These are phyloP conservation scores for Halcyon badia DNA, from an alignment of 2,797 vertebrate genomes.

Conservation along the genomic window DNA sequence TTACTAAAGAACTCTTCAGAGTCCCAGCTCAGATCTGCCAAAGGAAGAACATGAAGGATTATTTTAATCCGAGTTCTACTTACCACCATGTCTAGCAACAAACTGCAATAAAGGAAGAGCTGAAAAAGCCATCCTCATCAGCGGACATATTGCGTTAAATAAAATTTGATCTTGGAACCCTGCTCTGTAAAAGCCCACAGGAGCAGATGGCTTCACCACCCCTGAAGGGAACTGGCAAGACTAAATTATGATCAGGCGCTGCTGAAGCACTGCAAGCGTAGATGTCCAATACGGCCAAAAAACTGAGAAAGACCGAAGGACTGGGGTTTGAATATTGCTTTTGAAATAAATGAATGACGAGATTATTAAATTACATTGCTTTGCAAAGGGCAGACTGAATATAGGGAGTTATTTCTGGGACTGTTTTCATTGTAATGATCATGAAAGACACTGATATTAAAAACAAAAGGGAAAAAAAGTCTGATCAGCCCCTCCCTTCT, in stretches of 20 bases:
- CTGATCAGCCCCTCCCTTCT: not conserved
- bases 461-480: not conserved
- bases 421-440: not conserved
- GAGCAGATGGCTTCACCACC: constrained; percentile 62
- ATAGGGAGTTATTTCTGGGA: not conserved
- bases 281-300: not conserved
- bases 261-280: not conserved
- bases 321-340: not conserved
- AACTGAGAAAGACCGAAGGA: not conserved
- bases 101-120: constrained; percentile 35
- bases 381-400: not conserved
- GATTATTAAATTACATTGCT: not conserved
- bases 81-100: constrained; percentile 35
- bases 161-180: constrained; percentile 59
- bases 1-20: not conserved
- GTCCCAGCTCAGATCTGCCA: not conserved
- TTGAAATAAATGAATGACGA: not conserved
- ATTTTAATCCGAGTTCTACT: constrained; percentile 58
- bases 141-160: constrained; percentile 50
- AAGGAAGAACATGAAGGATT: constrained; percentile 27
- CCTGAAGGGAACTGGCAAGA: constrained; percentile 63
- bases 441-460: not conserved
- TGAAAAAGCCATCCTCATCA: constrained; percentile 55
- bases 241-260: not conserved
- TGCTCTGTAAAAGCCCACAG: constrained; percentile 52